Evolutionary conservation across 2,113 vertebrate species (phyloP).

Genomic region (Microcebus lehilahytsara): DNA sequence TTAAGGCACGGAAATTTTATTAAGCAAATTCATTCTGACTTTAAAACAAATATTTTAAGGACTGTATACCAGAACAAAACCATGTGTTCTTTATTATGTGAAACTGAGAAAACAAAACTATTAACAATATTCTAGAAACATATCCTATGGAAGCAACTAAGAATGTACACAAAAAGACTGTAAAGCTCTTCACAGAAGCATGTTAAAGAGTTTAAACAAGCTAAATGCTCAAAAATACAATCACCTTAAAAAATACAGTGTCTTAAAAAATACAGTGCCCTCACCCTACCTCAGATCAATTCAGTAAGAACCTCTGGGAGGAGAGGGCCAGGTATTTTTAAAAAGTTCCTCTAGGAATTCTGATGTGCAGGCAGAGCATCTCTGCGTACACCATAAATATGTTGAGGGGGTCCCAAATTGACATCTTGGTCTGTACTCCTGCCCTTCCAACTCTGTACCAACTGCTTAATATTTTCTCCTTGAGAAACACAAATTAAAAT

Average conservation of each 20-base stretch:
- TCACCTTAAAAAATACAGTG: neutral
- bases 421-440: neutral
- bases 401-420: neutral
- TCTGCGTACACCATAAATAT: neutral
- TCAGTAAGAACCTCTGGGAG: neutral
- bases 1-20: neutral
- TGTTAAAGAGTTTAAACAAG: neutral
- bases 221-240: neutral
- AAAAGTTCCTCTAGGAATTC: neutral
- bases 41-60: neutral
- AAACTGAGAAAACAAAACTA: neutral
- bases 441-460: neutral
- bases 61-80: neutral
- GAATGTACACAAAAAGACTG: neutral
- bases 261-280: neutral
- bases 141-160: neutral
- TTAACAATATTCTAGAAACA: neutral
- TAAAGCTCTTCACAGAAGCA: neutral
- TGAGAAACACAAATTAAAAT: no score
- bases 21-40: neutral
- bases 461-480: neutral
- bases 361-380: neutral
- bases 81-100: neutral
- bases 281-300: neutral
- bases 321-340: neutral